Conservation (phyloP, 2,113 vertebrate species). For the Calyptomena viridis region DNA sequence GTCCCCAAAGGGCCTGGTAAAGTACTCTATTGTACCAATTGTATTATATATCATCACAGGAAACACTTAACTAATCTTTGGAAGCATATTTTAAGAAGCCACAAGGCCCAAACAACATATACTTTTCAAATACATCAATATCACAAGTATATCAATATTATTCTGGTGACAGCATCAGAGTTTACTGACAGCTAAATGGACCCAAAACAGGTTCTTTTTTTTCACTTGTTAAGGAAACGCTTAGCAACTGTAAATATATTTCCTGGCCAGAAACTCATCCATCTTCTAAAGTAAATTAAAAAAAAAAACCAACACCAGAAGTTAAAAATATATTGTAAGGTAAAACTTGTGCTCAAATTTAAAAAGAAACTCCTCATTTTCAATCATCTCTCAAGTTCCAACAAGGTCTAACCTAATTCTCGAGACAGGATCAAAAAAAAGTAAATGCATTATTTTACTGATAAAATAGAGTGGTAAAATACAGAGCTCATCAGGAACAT, state of each 20-base stretch:
- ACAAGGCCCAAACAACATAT: not conserved
- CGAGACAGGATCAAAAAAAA: not conserved
- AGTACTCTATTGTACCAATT: not conserved
- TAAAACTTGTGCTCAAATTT: not conserved
- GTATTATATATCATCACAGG: not conserved
- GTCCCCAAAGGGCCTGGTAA: not conserved
- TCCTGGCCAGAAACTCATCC: not conserved
- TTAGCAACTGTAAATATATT: conserved; percentile 1
- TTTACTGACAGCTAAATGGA: conserved; percentile 39
- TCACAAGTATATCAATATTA: not conserved
- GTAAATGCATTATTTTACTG: not conserved
- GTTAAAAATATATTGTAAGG: not conserved
- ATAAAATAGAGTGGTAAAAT: not conserved
- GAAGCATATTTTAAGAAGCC: not conserved
- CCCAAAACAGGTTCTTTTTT: not conserved
- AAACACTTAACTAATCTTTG: conserved; percentile 6
- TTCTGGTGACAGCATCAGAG: conserved; percentile 13
- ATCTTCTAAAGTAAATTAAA: not conserved
- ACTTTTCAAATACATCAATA: not conserved
- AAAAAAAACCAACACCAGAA: not conserved
- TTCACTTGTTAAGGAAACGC: not conserved
- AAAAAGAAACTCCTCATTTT: not conserved
- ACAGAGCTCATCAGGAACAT: not conserved
- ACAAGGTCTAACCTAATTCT: not conserved
- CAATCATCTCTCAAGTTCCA: not conserved